Conservation (phyloP, 2,888 invertebrate genomes). For the Trimorus sp. region DNA sequence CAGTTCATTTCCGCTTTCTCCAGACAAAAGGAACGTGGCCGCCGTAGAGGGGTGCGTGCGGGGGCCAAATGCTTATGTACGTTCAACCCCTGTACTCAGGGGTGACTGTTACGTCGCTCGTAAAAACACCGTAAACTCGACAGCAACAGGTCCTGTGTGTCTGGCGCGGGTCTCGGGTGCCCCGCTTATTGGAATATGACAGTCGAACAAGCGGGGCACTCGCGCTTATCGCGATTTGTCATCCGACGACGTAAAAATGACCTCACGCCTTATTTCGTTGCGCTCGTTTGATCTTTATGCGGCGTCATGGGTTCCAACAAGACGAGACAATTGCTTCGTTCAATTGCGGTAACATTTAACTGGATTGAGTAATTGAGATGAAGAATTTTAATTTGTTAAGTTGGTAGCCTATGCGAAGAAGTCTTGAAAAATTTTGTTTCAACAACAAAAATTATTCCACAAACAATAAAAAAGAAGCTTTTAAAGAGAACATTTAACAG, state of each 20-base stretch:
- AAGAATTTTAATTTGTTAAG: too few relatives aligned
- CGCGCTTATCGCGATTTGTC: slow-evolving; percentile 63
- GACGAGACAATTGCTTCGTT: not conserved
- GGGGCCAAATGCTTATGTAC: slow-evolving; percentile 53
- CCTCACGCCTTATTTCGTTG: slow-evolving; percentile 38
- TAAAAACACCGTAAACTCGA: slow-evolving; percentile 82
- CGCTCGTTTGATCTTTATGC: slow-evolving; percentile 28
- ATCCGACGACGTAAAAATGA: slow-evolving; percentile 57
- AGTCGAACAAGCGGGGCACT: slow-evolving; percentile 72
- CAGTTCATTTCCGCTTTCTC: slow-evolving; percentile 35
- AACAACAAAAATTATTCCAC: too few relatives aligned
- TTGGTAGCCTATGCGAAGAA: too few relatives aligned
- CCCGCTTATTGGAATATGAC: slow-evolving; percentile 73
- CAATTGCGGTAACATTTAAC: not conserved
- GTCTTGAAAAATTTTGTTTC: too few relatives aligned
- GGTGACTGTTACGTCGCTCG: slow-evolving; percentile 80
- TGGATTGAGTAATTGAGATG: too few relatives aligned
- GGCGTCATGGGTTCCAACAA: not conserved
- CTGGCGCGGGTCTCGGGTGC: slow-evolving; percentile 69
- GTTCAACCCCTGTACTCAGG: slow-evolving; percentile 77
- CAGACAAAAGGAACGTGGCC: slow-evolving; percentile 52
- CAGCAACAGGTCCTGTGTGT: slow-evolving; percentile 81
- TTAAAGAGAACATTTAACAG: too few relatives aligned
- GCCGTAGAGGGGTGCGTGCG: slow-evolving; percentile 17
- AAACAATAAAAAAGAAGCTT: too few relatives aligned